Evolutionary conservation across 2,797 vertebrate species (phyloP).

Genomic region (Xenentodon cancila): DNA sequence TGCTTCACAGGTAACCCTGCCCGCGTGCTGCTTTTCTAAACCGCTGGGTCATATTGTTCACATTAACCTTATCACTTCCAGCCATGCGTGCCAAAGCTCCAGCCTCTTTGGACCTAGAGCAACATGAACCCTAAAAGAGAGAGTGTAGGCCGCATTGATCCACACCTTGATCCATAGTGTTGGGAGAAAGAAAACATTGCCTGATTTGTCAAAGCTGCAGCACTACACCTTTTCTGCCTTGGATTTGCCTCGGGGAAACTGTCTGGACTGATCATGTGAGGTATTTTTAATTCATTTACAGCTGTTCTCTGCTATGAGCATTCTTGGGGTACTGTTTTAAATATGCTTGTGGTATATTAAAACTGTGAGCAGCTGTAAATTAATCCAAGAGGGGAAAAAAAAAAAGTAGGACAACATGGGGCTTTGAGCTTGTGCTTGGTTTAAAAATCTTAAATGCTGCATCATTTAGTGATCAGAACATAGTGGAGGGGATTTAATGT

Average conservation of each 20-base stretch:
- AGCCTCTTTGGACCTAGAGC: constrained; percentile 18
- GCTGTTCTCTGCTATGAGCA: background rate
- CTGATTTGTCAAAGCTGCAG: constrained; percentile 8
- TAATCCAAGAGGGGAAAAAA: no score
- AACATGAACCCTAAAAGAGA: constrained; percentile 36
- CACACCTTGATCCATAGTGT: constrained; percentile 31
- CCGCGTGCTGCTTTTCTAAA: constrained; percentile 1
- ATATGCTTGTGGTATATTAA: no score
- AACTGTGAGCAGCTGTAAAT: no score
- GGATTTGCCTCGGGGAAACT: no score
- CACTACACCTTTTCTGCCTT: background rate
- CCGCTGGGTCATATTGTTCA: constrained; percentile 44
- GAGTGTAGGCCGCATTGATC: constrained; percentile 33
- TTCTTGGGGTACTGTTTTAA: no score
- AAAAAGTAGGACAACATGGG: no score
- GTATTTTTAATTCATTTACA: no score
- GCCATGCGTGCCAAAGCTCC: constrained; percentile 29
- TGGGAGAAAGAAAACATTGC: constrained; percentile 21
- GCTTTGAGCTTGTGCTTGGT: no score
- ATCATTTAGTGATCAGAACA: no score
- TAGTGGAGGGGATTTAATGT: no score
- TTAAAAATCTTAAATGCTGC: no score
- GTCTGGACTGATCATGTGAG: no score
- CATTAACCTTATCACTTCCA: constrained; percentile 54
- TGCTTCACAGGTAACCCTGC: background rate